These are phyloP conservation scores for Erebia epiphron DNA, from an alignment of 2,888 invertebrate species.

Conservation along the genomic window DNA sequence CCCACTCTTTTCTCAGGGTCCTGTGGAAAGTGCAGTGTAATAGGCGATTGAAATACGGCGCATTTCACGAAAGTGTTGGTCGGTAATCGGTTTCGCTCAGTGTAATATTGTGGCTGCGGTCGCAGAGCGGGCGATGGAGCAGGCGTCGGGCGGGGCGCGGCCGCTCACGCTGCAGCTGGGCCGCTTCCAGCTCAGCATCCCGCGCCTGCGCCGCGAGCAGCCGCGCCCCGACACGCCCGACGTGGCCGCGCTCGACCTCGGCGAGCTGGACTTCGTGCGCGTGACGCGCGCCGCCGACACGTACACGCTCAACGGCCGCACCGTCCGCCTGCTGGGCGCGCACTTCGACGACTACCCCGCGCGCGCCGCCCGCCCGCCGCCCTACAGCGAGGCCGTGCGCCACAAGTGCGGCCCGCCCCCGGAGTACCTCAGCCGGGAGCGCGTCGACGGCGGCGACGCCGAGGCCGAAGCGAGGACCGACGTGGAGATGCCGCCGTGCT, in stretches of 20 bases:
- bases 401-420: constrained; percentile 78
- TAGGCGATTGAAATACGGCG: no score
- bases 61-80: no score
- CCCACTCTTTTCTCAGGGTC: no score
- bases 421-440: constrained; percentile 63
- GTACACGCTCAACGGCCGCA: constrained; percentile 72
- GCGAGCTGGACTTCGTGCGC: constrained; percentile 65
- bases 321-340: constrained; percentile 69
- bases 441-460: constrained; percentile 43
- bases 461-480: constrained; percentile 64
- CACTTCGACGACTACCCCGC: constrained; percentile 67
- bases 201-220: constrained; percentile 54
- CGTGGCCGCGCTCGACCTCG: constrained; percentile 65
- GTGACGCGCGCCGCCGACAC: constrained; percentile 66
- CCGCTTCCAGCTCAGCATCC: constrained; percentile 66
- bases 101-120: no score
- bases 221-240: constrained; percentile 68
- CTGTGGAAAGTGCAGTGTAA: no score
- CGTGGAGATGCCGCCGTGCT: constrained; percentile 71
- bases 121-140: constrained; percentile 56
- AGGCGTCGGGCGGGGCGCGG: constrained; percentile 40
- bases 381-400: constrained; percentile 70
- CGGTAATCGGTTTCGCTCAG: no score
- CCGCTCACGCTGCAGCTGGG: constrained; percentile 67
- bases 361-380: constrained; percentile 59